Conservation (phyloP, 2,888 invertebrate genomes). For the Doris montereyensis region DNA sequence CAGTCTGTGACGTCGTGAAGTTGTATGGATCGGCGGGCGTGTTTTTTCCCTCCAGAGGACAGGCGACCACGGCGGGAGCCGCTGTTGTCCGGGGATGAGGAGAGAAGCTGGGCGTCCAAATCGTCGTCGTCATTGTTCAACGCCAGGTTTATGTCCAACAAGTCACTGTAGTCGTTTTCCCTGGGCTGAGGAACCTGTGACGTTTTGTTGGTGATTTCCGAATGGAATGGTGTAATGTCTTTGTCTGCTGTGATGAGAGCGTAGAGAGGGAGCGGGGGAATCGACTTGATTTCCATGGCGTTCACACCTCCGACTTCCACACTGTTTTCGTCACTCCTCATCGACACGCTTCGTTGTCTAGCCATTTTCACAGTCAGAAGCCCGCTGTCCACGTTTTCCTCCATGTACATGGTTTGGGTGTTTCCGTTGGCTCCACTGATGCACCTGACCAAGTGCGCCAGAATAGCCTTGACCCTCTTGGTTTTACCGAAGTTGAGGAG, state of each 20-base stretch:
- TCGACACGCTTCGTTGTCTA: conserved; percentile 47
- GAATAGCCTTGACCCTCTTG: conserved; percentile 96
- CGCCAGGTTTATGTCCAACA: conserved; percentile 78
- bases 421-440: conserved; percentile 65
- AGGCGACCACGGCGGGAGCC: conserved; percentile 71
- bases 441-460: conserved; percentile 93
- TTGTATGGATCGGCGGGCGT: conserved; percentile 51
- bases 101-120: conserved; percentile 56
- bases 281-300: conserved; percentile 93
- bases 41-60: conserved; percentile 18
- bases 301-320: conserved; percentile 52
- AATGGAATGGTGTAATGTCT: conserved; percentile 60
- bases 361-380: conserved; percentile 36
- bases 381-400: conserved; percentile 47
- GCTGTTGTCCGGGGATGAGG: conserved; percentile 76
- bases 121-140: conserved; percentile 52
- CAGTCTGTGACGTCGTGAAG: conserved; percentile 63
- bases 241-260: conserved; percentile 92
- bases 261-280: conserved; percentile 97
- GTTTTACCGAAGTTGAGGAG: conserved; percentile 96
- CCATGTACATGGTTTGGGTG: conserved; percentile 30
- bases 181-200: conserved; percentile 59
- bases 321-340: conserved; percentile 49
- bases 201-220: conserved; percentile 47
- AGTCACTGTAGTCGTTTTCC: conserved; percentile 85